phyloP scores from a whole-genome alignment of 2,113 vertebrate genomes.

The Leuciscus idus region DNA sequence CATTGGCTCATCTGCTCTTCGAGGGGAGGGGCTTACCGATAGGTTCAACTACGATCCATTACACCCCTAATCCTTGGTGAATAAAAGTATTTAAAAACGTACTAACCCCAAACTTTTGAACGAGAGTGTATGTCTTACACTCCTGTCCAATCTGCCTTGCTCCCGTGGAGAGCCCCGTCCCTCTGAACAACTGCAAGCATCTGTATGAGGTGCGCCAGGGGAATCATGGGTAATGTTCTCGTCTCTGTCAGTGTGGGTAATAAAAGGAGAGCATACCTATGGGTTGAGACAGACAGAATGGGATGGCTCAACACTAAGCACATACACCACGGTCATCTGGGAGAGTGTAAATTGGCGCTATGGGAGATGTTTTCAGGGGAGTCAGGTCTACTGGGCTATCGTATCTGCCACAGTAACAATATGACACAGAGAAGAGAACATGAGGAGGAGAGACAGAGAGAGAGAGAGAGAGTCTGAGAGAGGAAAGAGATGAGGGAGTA shows the following conservation, averaged over 20 bases:
- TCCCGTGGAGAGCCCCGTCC: not conserved
- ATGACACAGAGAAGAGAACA: conserved; percentile 30
- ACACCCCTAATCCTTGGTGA: not conserved
- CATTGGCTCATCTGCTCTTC: no score
- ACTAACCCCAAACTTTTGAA: not conserved
- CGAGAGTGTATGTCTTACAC: not conserved
- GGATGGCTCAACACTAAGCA: conserved; percentile 38
- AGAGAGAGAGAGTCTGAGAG: not conserved
- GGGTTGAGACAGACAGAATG: conserved; percentile 33
- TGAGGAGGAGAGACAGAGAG: not conserved
- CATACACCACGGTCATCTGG: conserved; percentile 9
- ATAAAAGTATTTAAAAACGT: not conserved
- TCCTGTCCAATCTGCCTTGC: not conserved
- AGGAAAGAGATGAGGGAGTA: not conserved
- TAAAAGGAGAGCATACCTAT: conserved; percentile 12
- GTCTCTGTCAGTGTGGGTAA: conserved; percentile 19
- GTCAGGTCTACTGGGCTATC: conserved; percentile 36
- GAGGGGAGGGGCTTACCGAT: no score
- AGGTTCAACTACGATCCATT: no score
- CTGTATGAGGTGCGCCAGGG: conserved; percentile 14
- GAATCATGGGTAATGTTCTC: conserved; percentile 35
- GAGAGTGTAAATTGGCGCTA: conserved; percentile 55
- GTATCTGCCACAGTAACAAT: conserved; percentile 47
- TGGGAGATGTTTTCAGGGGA: conserved; percentile 49
- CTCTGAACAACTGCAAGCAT: conserved; percentile 30